phyloP scores from a whole-genome alignment of 1,140 invertebrate species.

The Latrodectus geometricus region DNA sequence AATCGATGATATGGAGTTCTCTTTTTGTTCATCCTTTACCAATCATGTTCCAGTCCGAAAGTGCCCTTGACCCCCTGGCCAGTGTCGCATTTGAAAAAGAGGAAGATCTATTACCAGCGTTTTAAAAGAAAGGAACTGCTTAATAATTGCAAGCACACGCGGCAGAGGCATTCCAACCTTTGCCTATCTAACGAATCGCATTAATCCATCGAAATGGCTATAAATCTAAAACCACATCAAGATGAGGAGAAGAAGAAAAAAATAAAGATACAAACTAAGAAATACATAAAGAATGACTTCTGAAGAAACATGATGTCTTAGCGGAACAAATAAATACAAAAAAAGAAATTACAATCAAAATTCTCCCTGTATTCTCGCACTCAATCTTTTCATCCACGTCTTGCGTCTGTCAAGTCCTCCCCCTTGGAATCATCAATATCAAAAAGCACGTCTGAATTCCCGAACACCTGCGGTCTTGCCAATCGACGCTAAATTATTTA shows the following conservation, averaged over 20 bases:
- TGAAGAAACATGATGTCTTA: too few species aligned
- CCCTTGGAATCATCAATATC: conserved; percentile 54
- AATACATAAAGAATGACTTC: too few species aligned
- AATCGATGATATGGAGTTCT: too few species aligned
- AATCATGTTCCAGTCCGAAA: too few species aligned
- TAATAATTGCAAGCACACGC: conserved; percentile 54
- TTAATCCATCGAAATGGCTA: conserved; percentile 56
- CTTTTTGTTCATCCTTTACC: too few species aligned
- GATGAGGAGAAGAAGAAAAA: conserved; percentile 29
- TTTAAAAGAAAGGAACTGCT: neutral
- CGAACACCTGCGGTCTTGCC: conserved; percentile 26
- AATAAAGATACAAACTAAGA: conserved; percentile 4
- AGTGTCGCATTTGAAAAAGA: too few species aligned
- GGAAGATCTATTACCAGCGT: too few species aligned
- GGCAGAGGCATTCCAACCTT: conserved; percentile 20
- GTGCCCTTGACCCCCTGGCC: too few species aligned
- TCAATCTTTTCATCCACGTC: conserved; percentile 47
- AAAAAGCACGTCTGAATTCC: conserved; percentile 19
- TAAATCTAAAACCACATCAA: conserved; percentile 23
- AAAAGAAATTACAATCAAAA: conserved; percentile 45
- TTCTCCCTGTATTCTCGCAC: conserved; percentile 20
- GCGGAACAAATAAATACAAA: neutral
- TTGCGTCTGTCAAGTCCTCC: conserved; percentile 54
- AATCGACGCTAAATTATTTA: conserved; percentile 55
- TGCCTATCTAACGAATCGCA: conserved; percentile 42